phyloP scores from a whole-genome alignment of 2,888 invertebrate genomes.

The Heterodera filipjevi region DNA sequence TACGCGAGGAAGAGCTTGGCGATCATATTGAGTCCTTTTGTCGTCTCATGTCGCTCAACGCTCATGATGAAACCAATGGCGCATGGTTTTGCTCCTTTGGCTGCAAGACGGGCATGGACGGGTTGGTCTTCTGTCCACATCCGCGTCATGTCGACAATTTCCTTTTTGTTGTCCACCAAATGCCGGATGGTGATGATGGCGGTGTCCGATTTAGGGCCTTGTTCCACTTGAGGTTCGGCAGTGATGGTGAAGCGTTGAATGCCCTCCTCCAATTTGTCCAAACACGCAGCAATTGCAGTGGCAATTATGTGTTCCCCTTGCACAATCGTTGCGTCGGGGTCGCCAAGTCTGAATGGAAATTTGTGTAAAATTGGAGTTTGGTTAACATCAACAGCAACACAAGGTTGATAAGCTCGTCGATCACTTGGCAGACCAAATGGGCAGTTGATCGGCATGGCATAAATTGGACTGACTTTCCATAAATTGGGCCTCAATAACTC shows the following conservation, averaged over 20 bases:
- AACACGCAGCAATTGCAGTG: not conserved
- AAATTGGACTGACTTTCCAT: not conserved
- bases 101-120: not conserved
- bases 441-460: not conserved
- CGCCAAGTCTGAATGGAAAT: not conserved
- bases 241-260: not conserved
- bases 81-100: slow-evolving; percentile 2
- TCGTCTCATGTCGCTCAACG: not conserved
- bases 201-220: not conserved
- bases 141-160: not conserved
- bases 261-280: not conserved
- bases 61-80: not conserved
- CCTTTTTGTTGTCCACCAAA: not conserved
- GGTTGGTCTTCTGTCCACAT: not conserved
- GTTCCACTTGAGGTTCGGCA: not conserved
- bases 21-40: not conserved
- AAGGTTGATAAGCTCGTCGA: not conserved
- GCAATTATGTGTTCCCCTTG: not conserved
- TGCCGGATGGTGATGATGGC: not conserved
- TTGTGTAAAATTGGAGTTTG: not conserved
- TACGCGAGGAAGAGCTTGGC: not conserved
- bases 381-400: not conserved
- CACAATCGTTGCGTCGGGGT: not conserved
- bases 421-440: not conserved
- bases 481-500: not conserved